Evolutionary conservation across 1,140 invertebrate species (phyloP).

Genomic region (Sweltsa coloradensis): DNA sequence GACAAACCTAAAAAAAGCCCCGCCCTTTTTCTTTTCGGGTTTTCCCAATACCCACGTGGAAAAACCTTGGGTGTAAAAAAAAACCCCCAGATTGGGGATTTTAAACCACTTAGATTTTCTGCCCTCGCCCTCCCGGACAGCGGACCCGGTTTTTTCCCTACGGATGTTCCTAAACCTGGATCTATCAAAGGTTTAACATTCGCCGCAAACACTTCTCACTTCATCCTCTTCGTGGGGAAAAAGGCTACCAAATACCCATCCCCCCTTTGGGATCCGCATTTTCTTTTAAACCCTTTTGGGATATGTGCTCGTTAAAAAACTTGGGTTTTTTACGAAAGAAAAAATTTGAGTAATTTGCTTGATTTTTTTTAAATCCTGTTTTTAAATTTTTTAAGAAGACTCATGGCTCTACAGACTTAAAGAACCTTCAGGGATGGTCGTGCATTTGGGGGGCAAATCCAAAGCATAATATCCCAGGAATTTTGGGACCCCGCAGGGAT

Average conservation of each 20-base stretch:
- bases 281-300: constrained; percentile 74
- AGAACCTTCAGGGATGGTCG: too few species aligned
- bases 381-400: too few species aligned
- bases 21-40: too few species aligned
- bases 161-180: constrained; percentile 50
- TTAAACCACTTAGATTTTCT: constrained; percentile 41
- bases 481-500: too few species aligned
- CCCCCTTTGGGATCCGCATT: constrained; percentile 81
- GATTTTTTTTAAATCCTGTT: too few species aligned
- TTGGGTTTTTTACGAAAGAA: too few species aligned
- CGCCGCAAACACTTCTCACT: constrained; percentile 52
- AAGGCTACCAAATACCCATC: constrained; percentile 66
- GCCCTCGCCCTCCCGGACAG: constrained; percentile 36
- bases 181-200: constrained; percentile 50
- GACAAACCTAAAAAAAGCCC: too few species aligned
- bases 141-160: constrained; percentile 41
- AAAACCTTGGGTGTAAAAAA: constrained; percentile 36
- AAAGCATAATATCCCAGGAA: too few species aligned
- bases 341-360: too few species aligned
- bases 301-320: constrained; percentile 58
- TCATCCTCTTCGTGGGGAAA: constrained; percentile 68
- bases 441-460: too few species aligned
- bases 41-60: constrained; percentile 41
- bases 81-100: constrained; percentile 37
- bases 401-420: too few species aligned